Evolutionary conservation across 2,797 vertebrate species (phyloP).

Genomic region (Cirrhinus mrigala): DNA sequence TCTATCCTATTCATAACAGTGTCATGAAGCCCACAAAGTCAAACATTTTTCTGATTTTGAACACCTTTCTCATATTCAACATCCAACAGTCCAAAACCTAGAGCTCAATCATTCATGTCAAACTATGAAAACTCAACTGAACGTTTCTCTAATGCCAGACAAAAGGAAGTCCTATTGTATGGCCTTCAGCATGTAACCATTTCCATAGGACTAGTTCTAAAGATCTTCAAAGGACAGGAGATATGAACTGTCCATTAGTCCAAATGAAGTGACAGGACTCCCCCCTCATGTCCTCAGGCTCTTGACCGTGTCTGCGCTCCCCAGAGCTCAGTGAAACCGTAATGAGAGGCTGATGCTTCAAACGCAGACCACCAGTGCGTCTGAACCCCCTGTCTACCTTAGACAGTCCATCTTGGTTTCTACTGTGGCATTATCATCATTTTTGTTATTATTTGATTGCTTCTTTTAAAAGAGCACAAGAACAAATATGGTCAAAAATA

Average conservation of each 20-base stretch:
- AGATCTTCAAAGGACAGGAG: slow-evolving; percentile 18
- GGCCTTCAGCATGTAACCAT: not conserved
- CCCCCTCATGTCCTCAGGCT: slow-evolving; percentile 29
- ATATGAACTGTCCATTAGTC: slow-evolving; percentile 49
- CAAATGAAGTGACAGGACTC: slow-evolving; percentile 42
- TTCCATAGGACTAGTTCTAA: not conserved
- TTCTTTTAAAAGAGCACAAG: not conserved
- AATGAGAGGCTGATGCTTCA: slow-evolving; percentile 31
- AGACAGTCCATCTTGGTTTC: not conserved
- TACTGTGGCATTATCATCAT: not conserved
- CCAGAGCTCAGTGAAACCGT: slow-evolving; percentile 30
- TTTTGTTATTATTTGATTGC: not conserved
- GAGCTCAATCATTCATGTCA: not conserved
- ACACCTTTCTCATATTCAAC: not conserved
- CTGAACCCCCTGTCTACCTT: not conserved
- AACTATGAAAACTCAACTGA: not conserved
- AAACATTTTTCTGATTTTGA: not conserved
- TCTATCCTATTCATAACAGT: slow-evolving; percentile 8
- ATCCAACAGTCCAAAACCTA: not conserved
- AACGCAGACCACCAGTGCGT: not conserved
- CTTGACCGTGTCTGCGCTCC: slow-evolving; percentile 32
- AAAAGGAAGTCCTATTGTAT: slow-evolving; percentile 16
- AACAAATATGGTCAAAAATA: not conserved
- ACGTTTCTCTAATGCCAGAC: not conserved
- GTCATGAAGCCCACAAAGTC: not conserved